Conservation (phyloP, 37 sponge, comb jelly and placozoan genomes). For the Corticium candelabrum region DNA sequence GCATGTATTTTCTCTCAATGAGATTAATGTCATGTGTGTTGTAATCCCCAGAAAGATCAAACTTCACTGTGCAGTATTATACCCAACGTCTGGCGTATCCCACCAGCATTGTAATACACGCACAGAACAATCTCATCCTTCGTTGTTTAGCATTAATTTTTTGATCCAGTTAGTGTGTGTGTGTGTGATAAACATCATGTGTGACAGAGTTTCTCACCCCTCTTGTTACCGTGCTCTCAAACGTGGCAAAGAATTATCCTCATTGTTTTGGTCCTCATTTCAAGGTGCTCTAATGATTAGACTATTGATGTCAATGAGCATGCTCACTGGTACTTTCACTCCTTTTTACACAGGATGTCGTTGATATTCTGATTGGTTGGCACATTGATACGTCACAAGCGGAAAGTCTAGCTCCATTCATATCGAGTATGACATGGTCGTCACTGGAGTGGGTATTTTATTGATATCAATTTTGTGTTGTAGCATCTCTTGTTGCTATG, state of each 20-base stretch:
- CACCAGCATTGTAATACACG: too few relatives aligned
- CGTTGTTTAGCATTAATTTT: not conserved
- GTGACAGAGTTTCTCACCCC: not conserved
- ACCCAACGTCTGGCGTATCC: too few relatives aligned
- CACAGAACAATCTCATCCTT: too few relatives aligned
- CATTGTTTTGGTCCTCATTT: not conserved
- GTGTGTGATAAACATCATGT: too few relatives aligned
- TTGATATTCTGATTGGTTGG: constrained; percentile 89
- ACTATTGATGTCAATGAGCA: not conserved
- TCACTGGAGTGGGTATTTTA: too few relatives aligned
- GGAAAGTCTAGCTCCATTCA: constrained; percentile 38
- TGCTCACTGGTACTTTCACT: not conserved
- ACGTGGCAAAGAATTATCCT: not conserved
- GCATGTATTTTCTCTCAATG: not conserved
- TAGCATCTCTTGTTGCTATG: constrained; percentile 43
- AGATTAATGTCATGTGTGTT: not conserved
- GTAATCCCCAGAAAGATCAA: not conserved
- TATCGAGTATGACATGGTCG: constrained; percentile 34
- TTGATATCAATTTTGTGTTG: not conserved
- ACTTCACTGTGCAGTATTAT: too few relatives aligned
- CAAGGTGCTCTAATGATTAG: not conserved
- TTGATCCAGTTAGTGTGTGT: too few relatives aligned
- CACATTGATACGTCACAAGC: constrained; percentile 80
- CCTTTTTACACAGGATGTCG: constrained; percentile 32
- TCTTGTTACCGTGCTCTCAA: not conserved